Evolutionary conservation across 2,797 vertebrate species (phyloP), one percentile per base, ranked within the genome.

Genomic region (Gymnocypris eckloni): DNA sequence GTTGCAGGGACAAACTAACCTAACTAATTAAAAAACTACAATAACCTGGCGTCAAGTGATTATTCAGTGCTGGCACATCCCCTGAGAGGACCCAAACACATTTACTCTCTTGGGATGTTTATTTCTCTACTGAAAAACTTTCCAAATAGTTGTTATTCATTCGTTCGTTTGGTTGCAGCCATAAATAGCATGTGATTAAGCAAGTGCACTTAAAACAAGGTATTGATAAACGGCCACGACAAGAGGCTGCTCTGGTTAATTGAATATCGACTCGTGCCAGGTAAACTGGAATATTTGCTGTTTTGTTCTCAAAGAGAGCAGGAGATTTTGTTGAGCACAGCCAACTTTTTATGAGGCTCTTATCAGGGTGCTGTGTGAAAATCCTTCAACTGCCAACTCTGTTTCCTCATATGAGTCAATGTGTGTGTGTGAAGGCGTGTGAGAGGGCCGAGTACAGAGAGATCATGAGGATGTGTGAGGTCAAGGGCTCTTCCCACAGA

Each of bases 201-300:
- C 91, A 91, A 92, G 84, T 89, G 91, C 86, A 86, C 89, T 93
- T 94, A 94, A 93, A 94, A 93, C 88, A 87, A 83, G 86, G 18
- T 92, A 94, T 95, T 92, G 94, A 95, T 94, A 92, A 94, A 93
- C 89, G 89, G 92, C 91, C 92, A 87, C 86, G 69, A 85, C 88
- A 87, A 92, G 90, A 87, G 90, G 89, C 92, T 91, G 89, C 87
- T 79, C 86, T 86, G 91, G 92, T 93, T 95, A 96, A 95, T 95
- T 94, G 92, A 94, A 94, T 94, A 96, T 96, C 79, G 94, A 96
- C 92, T 92, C 87, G 89, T 93, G 88, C 88, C 90, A 88, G 67
- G 45, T 88, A 87, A 83, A 88, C 89, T 88, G 81, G 88, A 93
- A 90, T 84, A 82, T 88, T 87, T 92, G 91, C 88, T 88, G 89